Evolutionary conservation across 1,140 invertebrate species (phyloP).

Genomic region (Cyphomyrmex costatus): DNA sequence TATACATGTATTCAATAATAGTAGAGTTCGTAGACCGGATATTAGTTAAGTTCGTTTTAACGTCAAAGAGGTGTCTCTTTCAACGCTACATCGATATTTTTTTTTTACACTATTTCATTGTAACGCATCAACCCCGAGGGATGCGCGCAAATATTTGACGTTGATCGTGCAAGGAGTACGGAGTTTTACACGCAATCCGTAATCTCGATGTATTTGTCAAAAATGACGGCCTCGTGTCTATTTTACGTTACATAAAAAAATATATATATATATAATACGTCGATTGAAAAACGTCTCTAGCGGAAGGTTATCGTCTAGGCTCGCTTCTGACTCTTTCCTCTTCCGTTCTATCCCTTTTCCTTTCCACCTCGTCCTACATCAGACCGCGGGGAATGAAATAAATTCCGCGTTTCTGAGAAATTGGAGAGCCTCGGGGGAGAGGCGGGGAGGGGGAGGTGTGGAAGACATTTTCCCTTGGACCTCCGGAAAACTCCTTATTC

Average conservation of each 20-base stretch:
- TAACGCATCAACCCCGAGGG: background rate
- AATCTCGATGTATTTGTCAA: slow-evolving; percentile 43
- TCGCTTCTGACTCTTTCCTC: background rate
- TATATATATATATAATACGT: background rate
- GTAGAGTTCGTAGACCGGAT: background rate
- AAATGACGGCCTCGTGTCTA: slow-evolving; percentile 57
- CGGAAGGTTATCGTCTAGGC: slow-evolving; percentile 58
- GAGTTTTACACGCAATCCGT: slow-evolving; percentile 2
- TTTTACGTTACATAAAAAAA: slow-evolving; percentile 47
- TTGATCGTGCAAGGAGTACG: slow-evolving; percentile 18
- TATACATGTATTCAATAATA: background rate
- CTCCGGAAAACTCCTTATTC: slow-evolving; percentile 77
- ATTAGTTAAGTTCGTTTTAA: background rate
- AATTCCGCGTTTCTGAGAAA: slow-evolving; percentile 78
- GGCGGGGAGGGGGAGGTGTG: too few relatives aligned
- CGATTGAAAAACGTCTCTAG: slow-evolving; percentile 35
- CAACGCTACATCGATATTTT: background rate
- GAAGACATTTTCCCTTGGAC: slow-evolving; percentile 77
- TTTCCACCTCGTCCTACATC: slow-evolving; percentile 49
- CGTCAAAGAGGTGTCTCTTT: background rate
- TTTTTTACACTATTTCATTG: background rate
- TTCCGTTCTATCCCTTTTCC: slow-evolving; percentile 35
- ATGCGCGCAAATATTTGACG: slow-evolving; percentile 7
- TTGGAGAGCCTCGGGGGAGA: slow-evolving; percentile 75
- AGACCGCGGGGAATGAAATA: slow-evolving; percentile 74